Base-by-base conservation (phyloP, 2,888 invertebrate species). In the Morpho deidamia region DNA sequence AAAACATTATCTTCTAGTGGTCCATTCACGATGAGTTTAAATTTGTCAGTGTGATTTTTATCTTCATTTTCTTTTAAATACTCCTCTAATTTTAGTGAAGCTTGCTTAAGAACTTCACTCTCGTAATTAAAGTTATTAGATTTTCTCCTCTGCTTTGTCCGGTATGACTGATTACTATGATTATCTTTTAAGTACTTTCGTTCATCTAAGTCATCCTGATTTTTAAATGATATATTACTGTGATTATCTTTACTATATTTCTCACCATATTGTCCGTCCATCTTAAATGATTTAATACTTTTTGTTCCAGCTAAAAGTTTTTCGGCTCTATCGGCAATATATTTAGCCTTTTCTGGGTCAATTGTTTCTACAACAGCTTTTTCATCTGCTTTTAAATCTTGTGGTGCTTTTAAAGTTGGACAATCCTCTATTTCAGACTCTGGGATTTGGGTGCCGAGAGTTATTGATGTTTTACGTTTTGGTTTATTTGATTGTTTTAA, bases 71-170 rank as follows among this genome's bases (percentile, higher is more conserved):
- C 85, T 71, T 82, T 82, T 44, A 88, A 68, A 65, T 91, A 91
- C 64, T 89, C 77, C 55, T 88, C 91, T 56, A 92, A 68, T 74
- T 89, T 91, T 58, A 88, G 70, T 0, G 91, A 91, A 1, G 91
- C 91, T 63, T 86, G 88, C 67, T 91, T 91, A 43, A 91, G 73
- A 10, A 91, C 90, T 68, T 92, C 92, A 59, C 87, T 92, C 70
- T 93, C 93, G 23, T 89, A 87, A 66, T 91, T 91, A 58, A 92
- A 92, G 61, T 92, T 90, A 62, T 92, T 92, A 0, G 91, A 88
- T 65, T 88, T 88, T 56, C 78, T 70, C 61, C 87, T 78, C 50
- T 79, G 61, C 57, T 69, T 76, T 14, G 77, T 79, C 12, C 78
- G 75, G 58, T 68, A 69, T 1, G 87, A 87, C 51, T 87, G 87